Evolutionary conservation across 2,888 invertebrate genomes (phyloP).

Genomic region (Lobophora halterata): DNA sequence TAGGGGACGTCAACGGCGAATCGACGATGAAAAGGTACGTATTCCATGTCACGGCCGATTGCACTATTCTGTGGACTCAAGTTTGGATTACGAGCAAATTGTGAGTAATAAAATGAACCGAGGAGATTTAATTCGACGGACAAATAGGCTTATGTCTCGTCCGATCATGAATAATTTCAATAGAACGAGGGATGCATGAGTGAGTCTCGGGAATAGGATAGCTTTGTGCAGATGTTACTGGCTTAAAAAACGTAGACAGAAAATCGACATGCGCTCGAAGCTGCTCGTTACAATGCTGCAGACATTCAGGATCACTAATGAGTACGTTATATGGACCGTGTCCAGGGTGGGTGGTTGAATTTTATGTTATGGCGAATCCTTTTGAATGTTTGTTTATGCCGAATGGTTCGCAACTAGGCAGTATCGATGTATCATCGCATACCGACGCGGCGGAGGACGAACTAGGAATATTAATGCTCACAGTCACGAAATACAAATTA

Average conservation of each 20-base stretch:
- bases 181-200: slow-evolving; percentile 2
- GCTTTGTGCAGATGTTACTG: slow-evolving; percentile 11
- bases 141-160: slow-evolving; percentile 28
- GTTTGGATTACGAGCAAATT: slow-evolving; percentile 32
- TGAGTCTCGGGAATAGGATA: slow-evolving; percentile 16
- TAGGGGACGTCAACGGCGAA: slow-evolving; percentile 22
- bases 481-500: slow-evolving; percentile 64
- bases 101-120: slow-evolving; percentile 29
- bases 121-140: slow-evolving; percentile 23
- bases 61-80: slow-evolving; percentile 32
- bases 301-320: no score
- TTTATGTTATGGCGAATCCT: background rate
- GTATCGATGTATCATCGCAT: slow-evolving; percentile 70
- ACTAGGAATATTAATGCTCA: slow-evolving; percentile 62
- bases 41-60: slow-evolving; percentile 30
- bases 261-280: no score
- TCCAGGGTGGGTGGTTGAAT: background rate
- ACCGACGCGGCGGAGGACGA: slow-evolving; percentile 54
- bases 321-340: no score
- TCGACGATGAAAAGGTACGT: slow-evolving; percentile 28
- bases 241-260: no score
- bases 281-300: no score
- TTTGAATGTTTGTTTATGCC: background rate
- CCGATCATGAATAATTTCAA: slow-evolving; percentile 17
- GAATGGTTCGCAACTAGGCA: slow-evolving; percentile 20